Evolutionary conservation across 2,888 invertebrate genomes (phyloP).

Genomic region (Villa cingulata): DNA sequence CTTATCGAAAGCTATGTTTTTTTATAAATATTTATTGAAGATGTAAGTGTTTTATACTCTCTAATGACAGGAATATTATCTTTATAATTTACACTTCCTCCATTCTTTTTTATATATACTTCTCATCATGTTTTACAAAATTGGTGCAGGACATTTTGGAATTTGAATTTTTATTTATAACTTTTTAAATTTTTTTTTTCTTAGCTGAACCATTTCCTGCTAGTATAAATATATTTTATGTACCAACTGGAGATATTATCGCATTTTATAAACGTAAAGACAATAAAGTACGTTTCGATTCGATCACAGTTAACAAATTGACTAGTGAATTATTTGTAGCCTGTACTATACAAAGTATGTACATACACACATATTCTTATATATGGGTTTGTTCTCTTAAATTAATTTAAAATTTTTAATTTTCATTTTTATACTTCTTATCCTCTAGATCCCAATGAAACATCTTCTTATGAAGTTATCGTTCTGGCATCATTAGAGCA

Average conservation of each 20-base stretch:
- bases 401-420: too few species aligned
- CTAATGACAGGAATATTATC: too few species aligned
- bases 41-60: too few species aligned
- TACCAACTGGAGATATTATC: constrained; percentile 25
- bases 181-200: constrained; percentile 4
- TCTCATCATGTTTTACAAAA: too few species aligned
- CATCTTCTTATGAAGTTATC: constrained; percentile 23
- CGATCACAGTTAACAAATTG: constrained; percentile 32
- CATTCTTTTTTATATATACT: too few species aligned
- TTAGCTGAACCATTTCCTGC: constrained; percentile 27
- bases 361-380: too few species aligned
- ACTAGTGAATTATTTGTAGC: constrained; percentile 36
- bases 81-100: too few species aligned
- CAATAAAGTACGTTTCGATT: constrained; percentile 24
- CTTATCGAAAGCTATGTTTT: too few species aligned
- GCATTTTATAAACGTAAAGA: constrained; percentile 28
- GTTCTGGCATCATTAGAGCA: constrained; percentile 30
- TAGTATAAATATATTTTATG: constrained; percentile 26
- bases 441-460: constrained; percentile 18
- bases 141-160: too few species aligned
- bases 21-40: too few species aligned
- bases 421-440: not conserved
- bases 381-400: too few species aligned
- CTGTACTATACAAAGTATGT: constrained; percentile 20
- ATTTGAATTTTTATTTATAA: not conserved